Conservation (phyloP, 2,888 invertebrate genomes). For the Calameuta idolon region DNA sequence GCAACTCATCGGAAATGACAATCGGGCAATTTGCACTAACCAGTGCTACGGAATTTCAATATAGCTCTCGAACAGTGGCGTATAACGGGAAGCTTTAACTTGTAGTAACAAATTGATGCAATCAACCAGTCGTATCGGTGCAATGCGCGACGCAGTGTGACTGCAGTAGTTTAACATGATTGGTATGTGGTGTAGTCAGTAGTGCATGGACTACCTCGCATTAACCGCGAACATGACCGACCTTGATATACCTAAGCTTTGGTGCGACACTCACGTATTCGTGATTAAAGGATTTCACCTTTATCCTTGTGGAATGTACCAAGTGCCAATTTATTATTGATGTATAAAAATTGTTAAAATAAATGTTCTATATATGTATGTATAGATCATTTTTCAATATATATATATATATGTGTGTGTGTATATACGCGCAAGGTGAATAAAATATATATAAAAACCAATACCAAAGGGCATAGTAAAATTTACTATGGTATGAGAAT, state of each 20-base stretch:
- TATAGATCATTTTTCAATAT: too few relatives aligned
- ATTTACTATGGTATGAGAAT: neutral
- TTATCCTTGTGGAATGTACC: neutral
- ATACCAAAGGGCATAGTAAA: neutral
- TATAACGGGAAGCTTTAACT: conserved; percentile 32
- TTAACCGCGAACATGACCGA: conserved; percentile 33
- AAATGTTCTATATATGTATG: too few relatives aligned
- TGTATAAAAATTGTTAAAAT: neutral
- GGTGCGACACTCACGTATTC: neutral
- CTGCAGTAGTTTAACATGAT: conserved; percentile 29
- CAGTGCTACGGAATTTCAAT: conserved; percentile 28
- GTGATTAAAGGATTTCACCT: neutral
- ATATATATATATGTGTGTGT: too few relatives aligned
- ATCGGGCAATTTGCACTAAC: conserved; percentile 23
- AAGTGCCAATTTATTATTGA: neutral
- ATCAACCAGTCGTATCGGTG: conserved; percentile 34
- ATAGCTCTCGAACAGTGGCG: conserved; percentile 22
- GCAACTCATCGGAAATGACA: conserved; percentile 29
- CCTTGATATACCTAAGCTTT: conserved; percentile 28
- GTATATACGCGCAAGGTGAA: too few relatives aligned
- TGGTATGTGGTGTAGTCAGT: conserved; percentile 26
- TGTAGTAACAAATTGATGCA: conserved; percentile 46
- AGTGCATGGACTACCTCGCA: conserved; percentile 29
- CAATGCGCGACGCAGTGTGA: conserved; percentile 27
- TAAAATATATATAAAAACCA: too few relatives aligned